phyloP scores from a whole-genome alignment of 2,888 invertebrate genomes.

The Ceraclea dissimilis region DNA sequence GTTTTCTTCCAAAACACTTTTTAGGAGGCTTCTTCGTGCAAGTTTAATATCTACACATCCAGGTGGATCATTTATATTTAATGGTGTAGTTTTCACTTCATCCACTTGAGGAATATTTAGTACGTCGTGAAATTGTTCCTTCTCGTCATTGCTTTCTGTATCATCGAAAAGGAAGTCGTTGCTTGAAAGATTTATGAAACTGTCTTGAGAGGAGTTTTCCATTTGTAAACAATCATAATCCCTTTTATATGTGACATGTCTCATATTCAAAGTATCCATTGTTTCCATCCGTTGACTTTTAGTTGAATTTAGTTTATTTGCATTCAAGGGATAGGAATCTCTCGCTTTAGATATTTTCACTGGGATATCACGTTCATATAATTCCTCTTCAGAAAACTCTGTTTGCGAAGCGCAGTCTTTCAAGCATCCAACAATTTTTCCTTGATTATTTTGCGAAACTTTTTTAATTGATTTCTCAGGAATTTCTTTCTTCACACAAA shows the following conservation, averaged over 20 bases:
- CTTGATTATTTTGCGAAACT: not conserved
- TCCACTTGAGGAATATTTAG: slow-evolving; percentile 5
- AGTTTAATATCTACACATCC: slow-evolving; percentile 10
- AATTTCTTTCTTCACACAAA: too few species aligned
- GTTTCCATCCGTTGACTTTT: not conserved
- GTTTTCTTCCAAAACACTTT: not conserved
- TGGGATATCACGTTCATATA: not conserved
- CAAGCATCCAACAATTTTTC: not conserved
- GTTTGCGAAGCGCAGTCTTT: not conserved
- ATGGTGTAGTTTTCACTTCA: slow-evolving; percentile 6
- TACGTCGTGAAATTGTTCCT: not conserved
- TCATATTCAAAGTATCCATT: not conserved
- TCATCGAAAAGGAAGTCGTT: not conserved
- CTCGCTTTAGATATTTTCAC: not conserved
- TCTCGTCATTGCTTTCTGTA: not conserved
- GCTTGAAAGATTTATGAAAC: not conserved
- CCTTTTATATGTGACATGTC: not conserved
- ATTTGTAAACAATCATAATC: not conserved
- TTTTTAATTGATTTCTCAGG: too few species aligned
- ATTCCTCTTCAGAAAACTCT: not conserved
- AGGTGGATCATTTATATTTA: not conserved
- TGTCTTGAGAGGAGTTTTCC: not conserved
- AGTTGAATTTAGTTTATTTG: not conserved
- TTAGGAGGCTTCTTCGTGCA: slow-evolving; percentile 3
- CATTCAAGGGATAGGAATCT: not conserved